These are phyloP conservation scores for Lacerta agilis DNA, from an alignment of 2,797 vertebrate genomes.

Conservation along the genomic window DNA sequence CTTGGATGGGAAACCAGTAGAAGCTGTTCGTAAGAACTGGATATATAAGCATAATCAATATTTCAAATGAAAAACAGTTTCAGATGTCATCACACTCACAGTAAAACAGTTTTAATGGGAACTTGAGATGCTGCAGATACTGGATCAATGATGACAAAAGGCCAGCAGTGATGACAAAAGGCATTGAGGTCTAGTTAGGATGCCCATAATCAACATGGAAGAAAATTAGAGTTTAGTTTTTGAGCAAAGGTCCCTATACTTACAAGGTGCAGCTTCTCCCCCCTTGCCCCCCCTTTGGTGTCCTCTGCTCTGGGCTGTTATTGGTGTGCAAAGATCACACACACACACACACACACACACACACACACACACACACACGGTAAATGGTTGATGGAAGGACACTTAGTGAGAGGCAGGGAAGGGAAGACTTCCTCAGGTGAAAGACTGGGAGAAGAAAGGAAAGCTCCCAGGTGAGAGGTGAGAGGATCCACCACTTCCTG, in stretches of 20 bases:
- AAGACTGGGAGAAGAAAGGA: too few relatives aligned
- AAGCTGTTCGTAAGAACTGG: background rate
- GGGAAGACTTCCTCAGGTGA: too few relatives aligned
- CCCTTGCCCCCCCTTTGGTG: too few relatives aligned
- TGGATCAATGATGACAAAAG: background rate
- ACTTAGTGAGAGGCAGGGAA: too few relatives aligned
- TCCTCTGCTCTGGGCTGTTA: too few relatives aligned
- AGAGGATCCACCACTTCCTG: too few relatives aligned
- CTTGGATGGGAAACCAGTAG: background rate
- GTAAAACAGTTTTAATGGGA: constrained; percentile 11
- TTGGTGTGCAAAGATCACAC: too few relatives aligned
- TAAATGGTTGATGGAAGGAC: too few relatives aligned
- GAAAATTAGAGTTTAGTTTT: background rate
- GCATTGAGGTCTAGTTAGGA: background rate
- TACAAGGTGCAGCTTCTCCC: background rate
- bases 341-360: too few relatives aligned
- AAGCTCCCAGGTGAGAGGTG: too few relatives aligned
- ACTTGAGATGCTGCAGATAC: background rate
- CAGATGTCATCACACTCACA: background rate
- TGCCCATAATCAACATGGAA: background rate
- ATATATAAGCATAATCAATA: background rate
- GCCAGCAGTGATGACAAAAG: background rate
- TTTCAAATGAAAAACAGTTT: background rate
- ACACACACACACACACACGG: too few relatives aligned
- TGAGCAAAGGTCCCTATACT: background rate